A percentile compares a stretch with the other conserved stretches of the same genome.
These are phyloP conservation scores for Ryuthela nishihirai DNA, from an alignment of 2,888 invertebrate species.

Conservation along the genomic window DNA sequence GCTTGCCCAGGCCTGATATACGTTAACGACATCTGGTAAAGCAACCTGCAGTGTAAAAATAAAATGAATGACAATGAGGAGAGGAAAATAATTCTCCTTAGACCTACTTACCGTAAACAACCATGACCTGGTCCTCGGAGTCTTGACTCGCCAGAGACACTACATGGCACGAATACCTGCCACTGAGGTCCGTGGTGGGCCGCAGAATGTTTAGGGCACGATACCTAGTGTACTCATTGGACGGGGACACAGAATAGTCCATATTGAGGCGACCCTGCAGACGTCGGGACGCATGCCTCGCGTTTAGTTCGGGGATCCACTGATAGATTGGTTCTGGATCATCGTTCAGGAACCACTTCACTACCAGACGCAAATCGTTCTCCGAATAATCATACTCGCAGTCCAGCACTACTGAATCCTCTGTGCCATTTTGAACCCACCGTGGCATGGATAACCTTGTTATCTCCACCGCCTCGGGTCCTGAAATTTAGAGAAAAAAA, in stretches of 20 bases:
- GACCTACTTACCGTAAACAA: slow-evolving; percentile 44
- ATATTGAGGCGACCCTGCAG: slow-evolving; percentile 39
- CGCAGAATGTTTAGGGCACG: slow-evolving; percentile 42
- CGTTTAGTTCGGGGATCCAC: slow-evolving; percentile 44
- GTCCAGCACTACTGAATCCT: slow-evolving; percentile 43
- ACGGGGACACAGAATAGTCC: slow-evolving; percentile 39
- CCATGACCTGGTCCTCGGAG: slow-evolving; percentile 40
- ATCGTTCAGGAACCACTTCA: slow-evolving; percentile 45
- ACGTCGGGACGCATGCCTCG: slow-evolving; percentile 25
- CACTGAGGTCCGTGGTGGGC: slow-evolving; percentile 43
- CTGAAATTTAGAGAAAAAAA: too few species aligned
- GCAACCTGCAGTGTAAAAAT: too few species aligned
- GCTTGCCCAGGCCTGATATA: too few species aligned
- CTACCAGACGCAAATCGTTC: slow-evolving; percentile 41
- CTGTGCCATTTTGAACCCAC: slow-evolving; percentile 42
- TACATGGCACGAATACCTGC: slow-evolving; percentile 43
- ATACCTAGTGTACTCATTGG: slow-evolving; percentile 39
- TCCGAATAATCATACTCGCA: slow-evolving; percentile 43
- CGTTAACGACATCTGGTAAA: too few species aligned
- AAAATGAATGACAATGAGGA: too few species aligned
- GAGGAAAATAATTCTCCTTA: too few species aligned
- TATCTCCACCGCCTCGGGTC: too few species aligned
- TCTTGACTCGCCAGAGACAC: slow-evolving; percentile 42
- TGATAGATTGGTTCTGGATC: slow-evolving; percentile 45
- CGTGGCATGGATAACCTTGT: slow-evolving; percentile 38